Evolutionary conservation across 30 jellyfish, hydroid and myxozoan species (phyloP), one percentile per base, ranked within the genome.

Genomic region (Pseudorhiza aurosa): DNA sequence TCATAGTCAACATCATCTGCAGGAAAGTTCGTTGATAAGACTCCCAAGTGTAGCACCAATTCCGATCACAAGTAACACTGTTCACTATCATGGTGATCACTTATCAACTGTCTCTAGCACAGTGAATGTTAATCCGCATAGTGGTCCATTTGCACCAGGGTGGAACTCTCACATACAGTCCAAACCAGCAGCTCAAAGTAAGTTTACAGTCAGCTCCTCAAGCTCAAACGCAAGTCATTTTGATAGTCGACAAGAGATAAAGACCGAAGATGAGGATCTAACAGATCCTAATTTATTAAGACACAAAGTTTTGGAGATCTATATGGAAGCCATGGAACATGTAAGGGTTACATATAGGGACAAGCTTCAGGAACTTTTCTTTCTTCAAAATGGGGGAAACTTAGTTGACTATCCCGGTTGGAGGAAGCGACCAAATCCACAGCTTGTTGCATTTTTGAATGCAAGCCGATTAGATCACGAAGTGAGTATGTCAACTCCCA

Each of bases 361-460:
- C 33, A 79, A 70, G 75, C 60, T 92, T 22, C 96, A 85, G 69
- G 97, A 94, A 49, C 82, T 94, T 46, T 94, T 87, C 68, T 94
- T 94, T 72, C 78, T 94, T 58, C 99, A 87, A 62, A 94, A 95
- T 88, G 97, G 99, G 8, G 99, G 99, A n/a, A 88, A 94, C 50
- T 74, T 94, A 93, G 99, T 94, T 25, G 99, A 94, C 68, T 94
- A 87, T 69, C 97, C 89, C 15, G 96, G 96, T 4, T 94, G 99
- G 97, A 82, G 94, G 57, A 69, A 72, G 45, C 70, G 98, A 8
- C 98, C 95, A 47, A 92, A 79, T 51, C 97, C 94, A 21, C 98
- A 85, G 72, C 76, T 92, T 1, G 40, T 92, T 11, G 87, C 98
- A 21, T 92, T 85, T 59, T 40, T 92, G 63, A 92, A 78, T 72